A percentile compares a stretch with the other conserved stretches of the same genome.
phyloP scores from a whole-genome alignment of 1,140 invertebrate species.

The Polypedilum vanderplanki region DNA sequence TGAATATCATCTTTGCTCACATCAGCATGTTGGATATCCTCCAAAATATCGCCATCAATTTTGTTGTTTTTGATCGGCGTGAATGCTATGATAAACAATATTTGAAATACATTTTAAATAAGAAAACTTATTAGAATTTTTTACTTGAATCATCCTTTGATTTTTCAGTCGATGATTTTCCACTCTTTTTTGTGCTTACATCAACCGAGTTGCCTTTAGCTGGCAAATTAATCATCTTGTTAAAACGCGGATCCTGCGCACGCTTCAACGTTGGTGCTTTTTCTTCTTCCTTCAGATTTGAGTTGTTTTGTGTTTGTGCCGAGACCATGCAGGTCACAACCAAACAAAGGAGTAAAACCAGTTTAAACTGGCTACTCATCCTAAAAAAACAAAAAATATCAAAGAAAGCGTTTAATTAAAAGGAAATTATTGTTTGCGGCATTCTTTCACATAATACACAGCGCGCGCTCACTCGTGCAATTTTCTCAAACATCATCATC shows the following conservation, averaged over 20 bases:
- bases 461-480: background rate
- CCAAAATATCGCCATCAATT: background rate
- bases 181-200: background rate
- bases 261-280: background rate
- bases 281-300: background rate
- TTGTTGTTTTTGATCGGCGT: background rate
- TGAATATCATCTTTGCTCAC: background rate
- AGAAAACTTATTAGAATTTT: background rate
- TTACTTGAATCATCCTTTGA: background rate
- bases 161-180: background rate
- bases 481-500: background rate
- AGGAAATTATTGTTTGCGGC: background rate
- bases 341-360: background rate
- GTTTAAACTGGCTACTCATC: background rate
- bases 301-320: background rate
- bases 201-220: background rate
- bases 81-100: background rate
- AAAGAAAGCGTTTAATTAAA: background rate
- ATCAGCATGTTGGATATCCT: conserved; percentile 10
- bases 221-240: background rate
- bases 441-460: background rate
- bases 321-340: conserved; percentile 6
- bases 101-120: background rate
- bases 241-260: background rate
- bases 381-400: background rate